Conservation (phyloP, 2,888 invertebrate species). For the Sussaba pulchella region DNA sequence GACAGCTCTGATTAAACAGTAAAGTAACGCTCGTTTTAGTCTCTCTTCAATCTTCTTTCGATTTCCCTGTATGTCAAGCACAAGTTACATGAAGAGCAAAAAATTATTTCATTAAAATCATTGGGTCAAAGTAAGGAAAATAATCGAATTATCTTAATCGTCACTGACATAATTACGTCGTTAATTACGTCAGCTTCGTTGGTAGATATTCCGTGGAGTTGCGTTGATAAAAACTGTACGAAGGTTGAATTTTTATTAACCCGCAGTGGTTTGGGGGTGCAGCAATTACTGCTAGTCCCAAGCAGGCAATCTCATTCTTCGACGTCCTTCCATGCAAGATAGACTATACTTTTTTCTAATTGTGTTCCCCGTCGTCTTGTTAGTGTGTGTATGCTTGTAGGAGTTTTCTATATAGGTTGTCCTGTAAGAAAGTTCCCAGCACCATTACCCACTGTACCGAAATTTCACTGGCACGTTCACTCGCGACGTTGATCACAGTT, state of each 20-base stretch:
- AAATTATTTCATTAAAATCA: not conserved
- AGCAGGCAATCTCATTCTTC: constrained; percentile 27
- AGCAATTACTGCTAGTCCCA: no score
- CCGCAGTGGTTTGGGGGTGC: no score
- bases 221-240: constrained; percentile 53
- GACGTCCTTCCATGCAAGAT: constrained; percentile 15
- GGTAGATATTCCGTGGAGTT: constrained; percentile 52
- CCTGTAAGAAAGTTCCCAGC: constrained; percentile 32
- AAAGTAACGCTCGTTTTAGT: constrained; percentile 18
- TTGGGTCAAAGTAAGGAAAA: no score
- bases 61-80: not conserved
- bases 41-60: constrained; percentile 6
- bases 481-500: constrained; percentile 54
- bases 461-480: constrained; percentile 55
- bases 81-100: not conserved
- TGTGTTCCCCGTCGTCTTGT: no score
- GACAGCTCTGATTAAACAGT: not conserved
- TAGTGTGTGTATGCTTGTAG: not conserved
- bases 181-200: not conserved
- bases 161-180: constrained; percentile 50
- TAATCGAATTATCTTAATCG: constrained; percentile 5
- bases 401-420: not conserved
- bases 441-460: constrained; percentile 35
- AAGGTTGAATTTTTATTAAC: not conserved
- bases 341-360: not conserved